phyloP scores from a whole-genome alignment of 2,113 vertebrate species.

The Festucalex cinctus region DNA sequence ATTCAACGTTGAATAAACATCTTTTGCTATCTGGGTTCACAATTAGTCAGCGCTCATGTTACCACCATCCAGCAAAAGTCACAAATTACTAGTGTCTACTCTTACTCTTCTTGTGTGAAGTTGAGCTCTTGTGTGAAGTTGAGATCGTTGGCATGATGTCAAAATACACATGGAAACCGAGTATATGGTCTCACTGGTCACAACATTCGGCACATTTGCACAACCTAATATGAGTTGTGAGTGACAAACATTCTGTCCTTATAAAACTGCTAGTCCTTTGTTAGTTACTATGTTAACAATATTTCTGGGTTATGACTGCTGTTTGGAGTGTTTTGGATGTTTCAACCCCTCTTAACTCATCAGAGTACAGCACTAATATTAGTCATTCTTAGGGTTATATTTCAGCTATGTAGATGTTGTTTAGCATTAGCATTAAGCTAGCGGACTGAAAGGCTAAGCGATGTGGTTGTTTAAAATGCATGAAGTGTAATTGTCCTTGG shows the following conservation, averaged over 20 bases:
- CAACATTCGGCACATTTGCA: background rate
- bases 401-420: too few relatives aligned
- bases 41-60: conserved; percentile 36
- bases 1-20: too few relatives aligned
- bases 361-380: too few relatives aligned
- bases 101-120: background rate
- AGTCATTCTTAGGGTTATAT: too few relatives aligned
- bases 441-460: too few relatives aligned
- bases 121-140: background rate
- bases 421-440: too few relatives aligned
- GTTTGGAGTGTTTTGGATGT: background rate
- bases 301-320: background rate
- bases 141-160: background rate
- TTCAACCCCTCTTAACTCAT: too few relatives aligned
- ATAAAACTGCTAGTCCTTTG: background rate
- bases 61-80: conserved; percentile 20
- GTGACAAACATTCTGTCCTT: background rate
- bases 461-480: background rate
- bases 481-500: background rate
- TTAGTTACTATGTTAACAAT: background rate
- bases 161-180: background rate
- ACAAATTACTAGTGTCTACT: conserved; percentile 21
- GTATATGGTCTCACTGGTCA: background rate
- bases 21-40: too few relatives aligned
- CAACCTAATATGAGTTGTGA: background rate